Percentiles rank a stretch among this genome's conserved stretches.
These are phyloP conservation scores for Trissolcus japonicus DNA, from an alignment of 2,888 invertebrate species.

Conservation along the genomic window DNA sequence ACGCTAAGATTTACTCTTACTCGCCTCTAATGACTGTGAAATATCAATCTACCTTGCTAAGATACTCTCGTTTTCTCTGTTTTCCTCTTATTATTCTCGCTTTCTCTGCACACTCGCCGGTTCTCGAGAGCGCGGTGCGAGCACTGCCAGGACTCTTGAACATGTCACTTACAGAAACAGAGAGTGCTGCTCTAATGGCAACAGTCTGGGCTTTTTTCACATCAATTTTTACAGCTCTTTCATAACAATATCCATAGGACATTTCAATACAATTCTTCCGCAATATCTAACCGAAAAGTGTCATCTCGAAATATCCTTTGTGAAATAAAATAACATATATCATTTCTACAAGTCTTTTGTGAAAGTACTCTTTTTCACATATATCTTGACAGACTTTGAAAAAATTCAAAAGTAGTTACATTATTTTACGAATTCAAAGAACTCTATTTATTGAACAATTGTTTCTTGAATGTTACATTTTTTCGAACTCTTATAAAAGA, in stretches of 20 bases:
- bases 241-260: constrained; percentile 46
- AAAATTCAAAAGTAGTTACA: too few relatives aligned
- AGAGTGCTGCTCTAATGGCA: constrained; percentile 52
- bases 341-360: too few relatives aligned
- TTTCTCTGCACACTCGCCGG: constrained; percentile 34
- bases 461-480: too few relatives aligned
- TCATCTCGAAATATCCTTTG: constrained; percentile 38
- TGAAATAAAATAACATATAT: not conserved
- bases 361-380: too few relatives aligned
- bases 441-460: too few relatives aligned
- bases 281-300: constrained; percentile 47
- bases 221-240: constrained; percentile 53
- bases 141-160: constrained; percentile 53
- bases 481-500: too few relatives aligned
- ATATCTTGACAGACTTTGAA: too few relatives aligned
- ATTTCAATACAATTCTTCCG: constrained; percentile 46
- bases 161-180: constrained; percentile 58
- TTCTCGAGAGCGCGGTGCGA: constrained; percentile 40
- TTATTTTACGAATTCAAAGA: constrained; percentile 6
- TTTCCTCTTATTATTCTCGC: constrained; percentile 52
- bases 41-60: constrained; percentile 57
- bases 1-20: constrained; percentile 50
- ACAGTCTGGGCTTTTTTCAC: constrained; percentile 41
- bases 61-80: constrained; percentile 52
- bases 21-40: constrained; percentile 58